These are phyloP conservation scores for Alentia gelatinosa DNA, from an alignment of 2,888 invertebrate species.

Conservation along the genomic window DNA sequence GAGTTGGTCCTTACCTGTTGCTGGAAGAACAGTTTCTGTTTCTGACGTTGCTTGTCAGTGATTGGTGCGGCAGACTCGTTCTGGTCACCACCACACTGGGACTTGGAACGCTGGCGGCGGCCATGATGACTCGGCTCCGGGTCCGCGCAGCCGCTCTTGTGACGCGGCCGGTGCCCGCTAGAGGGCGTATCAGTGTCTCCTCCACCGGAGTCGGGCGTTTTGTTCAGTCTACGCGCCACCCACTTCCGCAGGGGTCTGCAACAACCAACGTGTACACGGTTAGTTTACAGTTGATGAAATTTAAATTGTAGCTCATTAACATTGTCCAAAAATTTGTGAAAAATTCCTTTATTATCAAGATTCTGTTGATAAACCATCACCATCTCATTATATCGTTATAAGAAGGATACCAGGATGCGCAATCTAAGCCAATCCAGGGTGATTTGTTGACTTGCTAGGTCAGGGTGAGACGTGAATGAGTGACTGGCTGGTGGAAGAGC, in stretches of 20 bases:
- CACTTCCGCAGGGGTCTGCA: slow-evolving; percentile 50
- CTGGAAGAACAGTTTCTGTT: slow-evolving; percentile 64
- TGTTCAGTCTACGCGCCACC: background rate
- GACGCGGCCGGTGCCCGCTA: background rate
- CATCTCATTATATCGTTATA: too few relatives aligned
- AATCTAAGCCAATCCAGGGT: too few relatives aligned
- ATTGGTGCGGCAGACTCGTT: slow-evolving; percentile 37
- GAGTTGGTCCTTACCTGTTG: background rate
- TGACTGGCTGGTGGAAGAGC: too few relatives aligned
- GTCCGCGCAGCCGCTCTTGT: background rate
- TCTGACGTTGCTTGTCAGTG: slow-evolving; percentile 68
- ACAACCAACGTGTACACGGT: too few relatives aligned
- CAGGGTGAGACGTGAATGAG: too few relatives aligned
- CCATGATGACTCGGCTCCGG: background rate
- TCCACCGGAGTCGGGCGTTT: background rate
- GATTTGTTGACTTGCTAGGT: too few relatives aligned
- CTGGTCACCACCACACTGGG: slow-evolving; percentile 41
- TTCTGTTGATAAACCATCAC: too few relatives aligned
- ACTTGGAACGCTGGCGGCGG: slow-evolving; percentile 38
- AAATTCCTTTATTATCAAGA: too few relatives aligned
- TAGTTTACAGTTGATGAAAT: too few relatives aligned
- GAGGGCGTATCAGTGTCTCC: background rate
- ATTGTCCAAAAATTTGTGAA: too few relatives aligned
- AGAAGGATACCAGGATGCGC: too few relatives aligned
- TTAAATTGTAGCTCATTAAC: too few relatives aligned